Percentiles rank a stretch among this genome's conserved stretches.
Conservation (phyloP, 2,888 invertebrate species). For the Epistrophe grossulariae region DNA sequence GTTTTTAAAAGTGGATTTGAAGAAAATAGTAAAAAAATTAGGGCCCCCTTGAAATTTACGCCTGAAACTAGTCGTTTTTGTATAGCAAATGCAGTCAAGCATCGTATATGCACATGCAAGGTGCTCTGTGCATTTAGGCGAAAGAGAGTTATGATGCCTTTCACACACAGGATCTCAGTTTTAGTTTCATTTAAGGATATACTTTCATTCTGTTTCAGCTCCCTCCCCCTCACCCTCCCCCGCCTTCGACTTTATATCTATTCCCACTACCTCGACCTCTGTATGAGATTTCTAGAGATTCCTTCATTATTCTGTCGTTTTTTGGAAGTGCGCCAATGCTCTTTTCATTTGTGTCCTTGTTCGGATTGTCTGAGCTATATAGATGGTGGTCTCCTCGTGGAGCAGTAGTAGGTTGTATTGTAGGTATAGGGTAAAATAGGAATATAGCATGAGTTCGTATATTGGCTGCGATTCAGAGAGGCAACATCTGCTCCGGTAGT, state of each 20-base stretch:
- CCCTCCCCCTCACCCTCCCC: background rate
- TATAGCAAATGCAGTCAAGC: background rate
- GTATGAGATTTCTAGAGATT: conserved; percentile 57
- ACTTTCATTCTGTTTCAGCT: conserved; percentile 46
- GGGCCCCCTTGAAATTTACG: background rate
- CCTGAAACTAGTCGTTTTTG: background rate
- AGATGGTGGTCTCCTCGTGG: conserved; percentile 35
- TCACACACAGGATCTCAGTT: conserved; percentile 76
- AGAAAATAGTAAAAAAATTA: too few species aligned
- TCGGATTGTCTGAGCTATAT: conserved; percentile 63
- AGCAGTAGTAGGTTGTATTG: conserved; percentile 25
- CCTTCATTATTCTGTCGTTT: conserved; percentile 63
- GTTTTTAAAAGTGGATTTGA: too few species aligned
- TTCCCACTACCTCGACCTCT: conserved; percentile 1
- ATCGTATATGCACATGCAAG: conserved; percentile 41
- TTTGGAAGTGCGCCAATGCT: conserved; percentile 75
- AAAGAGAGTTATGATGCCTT: conserved; percentile 76
- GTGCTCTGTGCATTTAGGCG: conserved; percentile 73
- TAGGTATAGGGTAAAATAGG: background rate
- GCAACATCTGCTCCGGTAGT: conserved; percentile 73
- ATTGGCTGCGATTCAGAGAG: conserved; percentile 76
- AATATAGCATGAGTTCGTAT: conserved; percentile 43
- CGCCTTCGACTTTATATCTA: background rate
- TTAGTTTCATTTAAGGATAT: conserved; percentile 75
- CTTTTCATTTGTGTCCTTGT: conserved; percentile 75